Percentiles rank a stretch among this genome's conserved stretches.
Conservation (phyloP, 2,797 vertebrate species). For the Acanthiza pusilla region DNA sequence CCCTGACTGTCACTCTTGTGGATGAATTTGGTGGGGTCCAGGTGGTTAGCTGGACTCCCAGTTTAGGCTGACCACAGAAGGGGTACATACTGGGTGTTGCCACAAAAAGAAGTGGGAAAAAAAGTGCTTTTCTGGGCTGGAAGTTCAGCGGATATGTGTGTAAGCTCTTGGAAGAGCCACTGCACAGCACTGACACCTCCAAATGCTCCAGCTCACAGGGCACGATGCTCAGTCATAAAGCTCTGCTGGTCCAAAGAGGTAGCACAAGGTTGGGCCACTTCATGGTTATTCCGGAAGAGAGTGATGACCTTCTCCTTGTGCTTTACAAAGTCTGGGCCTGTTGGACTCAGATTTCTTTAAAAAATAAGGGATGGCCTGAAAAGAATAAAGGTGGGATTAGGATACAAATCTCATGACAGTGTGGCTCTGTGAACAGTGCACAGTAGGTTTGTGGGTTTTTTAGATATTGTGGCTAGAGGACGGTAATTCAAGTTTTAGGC, state of each 20-base stretch:
- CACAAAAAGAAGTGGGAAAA: background rate
- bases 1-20: fast-evolving
- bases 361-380: background rate
- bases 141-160: background rate
- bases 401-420: background rate
- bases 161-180: background rate
- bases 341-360: background rate
- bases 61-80: background rate
- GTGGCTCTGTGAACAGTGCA: background rate
- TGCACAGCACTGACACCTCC: background rate
- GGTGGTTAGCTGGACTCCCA: background rate
- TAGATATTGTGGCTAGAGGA: background rate
- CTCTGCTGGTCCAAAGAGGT: background rate
- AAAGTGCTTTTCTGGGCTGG: background rate
- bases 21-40: background rate
- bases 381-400: background rate
- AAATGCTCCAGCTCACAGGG: background rate
- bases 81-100: fast-evolving
- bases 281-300: background rate
- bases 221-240: background rate
- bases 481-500: background rate
- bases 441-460: background rate
- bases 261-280: background rate
- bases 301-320: background rate
- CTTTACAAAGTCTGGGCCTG: fast-evolving